Base-by-base conservation (phyloP, 2,113 vertebrate genomes). In the Notothenia coriiceps region DNA sequence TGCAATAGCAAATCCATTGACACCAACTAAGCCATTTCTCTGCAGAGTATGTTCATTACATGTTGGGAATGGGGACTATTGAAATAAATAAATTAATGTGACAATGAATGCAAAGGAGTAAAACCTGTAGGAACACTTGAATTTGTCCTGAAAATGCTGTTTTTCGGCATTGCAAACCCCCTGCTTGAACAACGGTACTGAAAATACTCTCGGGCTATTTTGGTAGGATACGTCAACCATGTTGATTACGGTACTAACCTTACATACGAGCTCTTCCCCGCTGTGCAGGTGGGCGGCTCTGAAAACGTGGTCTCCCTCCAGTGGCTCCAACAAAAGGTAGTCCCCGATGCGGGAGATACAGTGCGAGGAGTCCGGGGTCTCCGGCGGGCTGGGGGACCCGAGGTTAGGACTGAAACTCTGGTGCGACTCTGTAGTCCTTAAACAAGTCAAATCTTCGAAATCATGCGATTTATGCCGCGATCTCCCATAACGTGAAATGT, bases 271-370 rank as follows among this genome's bases (percentile, higher is more conserved):
- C 94, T 99, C 97, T 91, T 98, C 97, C 88, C 96, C 97, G 64
- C 97, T 99, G 96, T 99, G 98, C 96, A 99, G 94, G 96, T 99
- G 97, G 89, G 97, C 95, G 59, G 98, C 98, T 90, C 98, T 96
- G 86, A 99, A 97, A 94, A 98, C 97, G 97, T 97, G 97, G 96
- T 99, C 97, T 93, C 98, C 98, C 94, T 99, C 98, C 94, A 99
- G 95, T 84, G 98, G 97, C 93, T 99, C 98, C 96, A 99, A 93
- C 95, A 99, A 93, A 93, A 99, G 96, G 97, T 99, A 98, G 93
- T 98, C 97, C 95, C 98, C 98, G 94, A 99, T 97, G 95, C 96
- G 97, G 91, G 98, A 99, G 94, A 98, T 97, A 95, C 98, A 99
- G 96, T 99, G 97, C 94, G 97, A 97, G 90, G 97, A 96, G 96